Base-by-base conservation (phyloP, 2,888 invertebrate species). In the Brachyopa scutellaris region DNA sequence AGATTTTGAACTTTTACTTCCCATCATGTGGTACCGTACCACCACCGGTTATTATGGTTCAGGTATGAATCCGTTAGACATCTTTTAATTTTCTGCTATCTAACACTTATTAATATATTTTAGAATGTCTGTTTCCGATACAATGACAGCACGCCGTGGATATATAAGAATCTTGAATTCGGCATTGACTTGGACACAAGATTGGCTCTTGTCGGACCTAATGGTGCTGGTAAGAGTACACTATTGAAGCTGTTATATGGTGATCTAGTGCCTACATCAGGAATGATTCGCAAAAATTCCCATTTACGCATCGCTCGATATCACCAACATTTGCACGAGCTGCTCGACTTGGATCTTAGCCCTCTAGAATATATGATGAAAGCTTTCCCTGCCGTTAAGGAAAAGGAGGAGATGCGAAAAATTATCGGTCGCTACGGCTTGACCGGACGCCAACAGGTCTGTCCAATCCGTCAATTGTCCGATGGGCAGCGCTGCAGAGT, bases 1-100 rank as follows among this genome's bases (percentile, higher is more conserved):
- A 98, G 92, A 93, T 93, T 53, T 94, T 99, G 62, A 96, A 96
- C 87, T 99, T 99, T 91, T 97, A 96, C 90, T 99, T 99, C 91
- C 99, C 97, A 0, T 93, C 94, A 33, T 99, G 99, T 88, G 99
- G 99, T 78, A 96, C 94, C 59, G 96, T 99, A 85, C 99, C 99
- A 36, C 99, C 99, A 1, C 99, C 99, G 0, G 99, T 99, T 74
- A 99, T 99, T 87, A 99, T 99, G 99, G 99, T 99, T 64, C 98
- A 98, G 92, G 93, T 93, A 85, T 86, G n/a, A n/a, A n/a, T n/a
- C n/a, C n/a, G n/a, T n/a, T n/a, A n/a, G n/a, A n/a, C n/a, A n/a
- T n/a, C n/a, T n/a, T n/a, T n/a, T n/a, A n/a, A n/a, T n/a, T n/a
- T n/a, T n/a, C n/a, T n/a, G n/a, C n/a, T 85, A 2, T 19, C 2